Conservation (phyloP, 2,888 invertebrate species). For the Agrochola macilenta region DNA sequence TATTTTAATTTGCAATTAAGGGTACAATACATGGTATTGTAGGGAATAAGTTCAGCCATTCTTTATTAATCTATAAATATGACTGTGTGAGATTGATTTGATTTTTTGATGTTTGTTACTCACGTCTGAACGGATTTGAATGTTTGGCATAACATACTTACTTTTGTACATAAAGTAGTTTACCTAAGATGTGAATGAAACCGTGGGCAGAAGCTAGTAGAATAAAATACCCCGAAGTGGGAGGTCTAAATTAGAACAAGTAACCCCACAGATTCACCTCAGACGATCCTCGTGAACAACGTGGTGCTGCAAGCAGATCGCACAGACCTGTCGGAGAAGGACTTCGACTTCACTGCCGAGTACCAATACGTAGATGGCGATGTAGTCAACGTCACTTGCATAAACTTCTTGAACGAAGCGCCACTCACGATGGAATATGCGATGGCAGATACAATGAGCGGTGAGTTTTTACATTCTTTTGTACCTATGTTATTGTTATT, state of each 20-base stretch:
- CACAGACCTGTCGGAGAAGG: background rate
- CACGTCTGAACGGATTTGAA: background rate
- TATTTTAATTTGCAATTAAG: no score
- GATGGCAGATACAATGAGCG: background rate
- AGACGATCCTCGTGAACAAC: slow-evolving; percentile 41
- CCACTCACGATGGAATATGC: background rate
- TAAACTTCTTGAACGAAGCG: accelerated
- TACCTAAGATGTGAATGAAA: background rate
- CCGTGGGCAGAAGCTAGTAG: no score
- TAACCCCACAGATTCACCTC: slow-evolving; percentile 15
- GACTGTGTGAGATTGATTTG: no score
- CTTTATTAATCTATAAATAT: no score
- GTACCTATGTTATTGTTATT: no score
- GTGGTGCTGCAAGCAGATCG: slow-evolving; percentile 23
- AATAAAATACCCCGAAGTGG: no score
- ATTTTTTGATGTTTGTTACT: background rate
- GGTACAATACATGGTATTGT: no score
- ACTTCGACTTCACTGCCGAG: slow-evolving; percentile 17
- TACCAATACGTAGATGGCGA: slow-evolving; percentile 32
- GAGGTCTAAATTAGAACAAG: background rate
- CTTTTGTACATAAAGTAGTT: background rate
- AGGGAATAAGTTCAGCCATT: no score
- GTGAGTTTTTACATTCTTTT: slow-evolving; percentile 8
- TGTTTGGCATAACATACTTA: background rate
- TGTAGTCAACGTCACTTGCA: slow-evolving; percentile 13